Evolutionary conservation across 1,140 invertebrate species (phyloP), one percentile per base, ranked within the genome.

Genomic region (Drosophila persimilis): DNA sequence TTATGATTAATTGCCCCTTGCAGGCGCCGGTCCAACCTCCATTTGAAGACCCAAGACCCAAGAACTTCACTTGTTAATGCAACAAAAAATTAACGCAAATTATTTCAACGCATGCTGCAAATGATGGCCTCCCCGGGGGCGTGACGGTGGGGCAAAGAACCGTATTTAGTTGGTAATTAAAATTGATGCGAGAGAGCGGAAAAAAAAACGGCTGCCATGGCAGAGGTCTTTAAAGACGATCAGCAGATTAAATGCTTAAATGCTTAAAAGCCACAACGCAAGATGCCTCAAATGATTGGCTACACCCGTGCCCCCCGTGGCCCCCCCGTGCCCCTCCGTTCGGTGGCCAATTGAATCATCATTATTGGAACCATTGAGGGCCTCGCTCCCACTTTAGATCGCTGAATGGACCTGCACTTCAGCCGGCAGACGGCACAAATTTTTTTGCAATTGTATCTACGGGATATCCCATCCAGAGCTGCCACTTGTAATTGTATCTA

Each of bases 1-100:
- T 85, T 81, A 88, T 86, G 81, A 86, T 86, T 86, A 86, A 86
- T 86, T 70, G 77, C 77, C 69, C 55, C 78, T 86, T 63, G 57
- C 77, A 80, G 81, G 73, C 81, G 81, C 80, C 71, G 62, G 54
- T 53, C 17, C 71, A 54, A 75, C 64, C 54, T 73, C 55, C 24
- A 26, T 26, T 26, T 26, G 24, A 26, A 44, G 39, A 17, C 39
- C 29, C 41, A 26, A 44, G 39, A 17, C 39, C 29, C 45, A 55
- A 66, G 71, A 58, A 50, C 41, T 17, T 64, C 26, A 71, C 77
- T 78, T 66, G 62, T 61, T 69, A 65, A 75, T 65, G 46, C 56
- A 62, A 15, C 15, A 15, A 75, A 80, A 80, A 77, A 73, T 73
- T 73, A 55, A 83, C 61, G 71, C 75, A 72, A 84, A 84, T 83